Conservation (phyloP, 30 jellyfish, hydroid and myxozoan species). For the Hydra vulgaris region DNA sequence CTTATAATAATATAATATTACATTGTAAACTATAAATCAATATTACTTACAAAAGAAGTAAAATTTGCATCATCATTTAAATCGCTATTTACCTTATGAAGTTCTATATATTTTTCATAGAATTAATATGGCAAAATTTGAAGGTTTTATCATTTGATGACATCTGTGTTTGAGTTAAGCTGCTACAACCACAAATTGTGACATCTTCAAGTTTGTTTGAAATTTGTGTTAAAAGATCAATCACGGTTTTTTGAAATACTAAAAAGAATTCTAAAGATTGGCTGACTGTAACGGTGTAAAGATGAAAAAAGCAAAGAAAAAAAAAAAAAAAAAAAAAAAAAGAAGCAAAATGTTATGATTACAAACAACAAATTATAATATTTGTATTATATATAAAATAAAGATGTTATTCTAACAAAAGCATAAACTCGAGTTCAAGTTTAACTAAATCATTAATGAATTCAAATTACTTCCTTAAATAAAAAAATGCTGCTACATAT, state of each 20-base stretch:
- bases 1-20: background rate
- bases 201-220: constrained; percentile 8
- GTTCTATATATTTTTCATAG: background rate
- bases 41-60: constrained; percentile 13
- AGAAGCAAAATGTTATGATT: background rate
- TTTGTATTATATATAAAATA: background rate
- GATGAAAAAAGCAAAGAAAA: background rate
- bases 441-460: background rate
- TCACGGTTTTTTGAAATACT: constrained; percentile 1
- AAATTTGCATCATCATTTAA: constrained; percentile 3
- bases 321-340: no score
- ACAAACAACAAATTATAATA: background rate
- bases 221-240: background rate
- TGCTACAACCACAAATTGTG: background rate
- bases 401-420: background rate
- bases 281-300: background rate
- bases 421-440: background rate
- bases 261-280: background rate
- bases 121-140: constrained; percentile 3
- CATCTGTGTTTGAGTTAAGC: constrained; percentile 4
- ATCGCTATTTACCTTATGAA: constrained; percentile 10
- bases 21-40: constrained; percentile 1
- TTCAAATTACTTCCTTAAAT: background rate
- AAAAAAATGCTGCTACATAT: background rate
- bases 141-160: background rate